Evolutionary conservation across 2,113 vertebrate genomes (phyloP).

Genomic region (Rhabdornis inornatus): DNA sequence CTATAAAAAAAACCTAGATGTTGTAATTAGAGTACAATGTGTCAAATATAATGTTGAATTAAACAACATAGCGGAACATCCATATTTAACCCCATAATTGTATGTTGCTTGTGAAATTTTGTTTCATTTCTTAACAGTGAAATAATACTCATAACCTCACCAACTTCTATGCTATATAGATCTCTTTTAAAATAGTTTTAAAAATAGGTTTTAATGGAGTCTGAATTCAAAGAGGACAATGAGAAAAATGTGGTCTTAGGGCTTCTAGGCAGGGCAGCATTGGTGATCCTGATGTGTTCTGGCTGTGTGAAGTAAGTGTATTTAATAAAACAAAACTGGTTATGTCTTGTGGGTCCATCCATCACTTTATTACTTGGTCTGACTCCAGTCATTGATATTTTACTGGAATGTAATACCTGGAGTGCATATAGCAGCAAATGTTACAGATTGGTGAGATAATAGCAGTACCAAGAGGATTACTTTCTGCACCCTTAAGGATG

Average conservation of each 20-base stretch:
- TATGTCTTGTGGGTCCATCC: not conserved
- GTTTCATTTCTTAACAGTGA: not conserved
- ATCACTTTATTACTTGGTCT: not conserved
- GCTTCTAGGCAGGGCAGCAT: not conserved
- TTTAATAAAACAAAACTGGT: not conserved
- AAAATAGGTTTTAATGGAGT: not conserved
- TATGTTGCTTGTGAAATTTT: not conserved
- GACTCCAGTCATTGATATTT: not conserved
- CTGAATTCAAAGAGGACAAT: not conserved
- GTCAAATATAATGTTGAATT: not conserved
- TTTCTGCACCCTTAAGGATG: not conserved
- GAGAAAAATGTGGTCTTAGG: not conserved
- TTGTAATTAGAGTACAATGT: not conserved
- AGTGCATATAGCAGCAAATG: not conserved
- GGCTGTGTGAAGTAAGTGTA: not conserved
- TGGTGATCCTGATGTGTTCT: not conserved
- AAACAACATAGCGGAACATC: not conserved
- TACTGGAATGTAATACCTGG: not conserved
- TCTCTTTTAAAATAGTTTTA: not conserved
- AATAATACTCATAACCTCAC: not conserved
- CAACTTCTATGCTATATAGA: not conserved
- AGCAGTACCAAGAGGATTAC: not conserved
- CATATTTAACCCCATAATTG: not conserved
- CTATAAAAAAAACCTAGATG: not conserved
- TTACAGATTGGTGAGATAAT: not conserved